A percentile compares a stretch with the other conserved stretches of the same genome.
These are phyloP conservation scores for Uria aalge DNA, from an alignment of 2,113 vertebrate species.

Conservation along the genomic window DNA sequence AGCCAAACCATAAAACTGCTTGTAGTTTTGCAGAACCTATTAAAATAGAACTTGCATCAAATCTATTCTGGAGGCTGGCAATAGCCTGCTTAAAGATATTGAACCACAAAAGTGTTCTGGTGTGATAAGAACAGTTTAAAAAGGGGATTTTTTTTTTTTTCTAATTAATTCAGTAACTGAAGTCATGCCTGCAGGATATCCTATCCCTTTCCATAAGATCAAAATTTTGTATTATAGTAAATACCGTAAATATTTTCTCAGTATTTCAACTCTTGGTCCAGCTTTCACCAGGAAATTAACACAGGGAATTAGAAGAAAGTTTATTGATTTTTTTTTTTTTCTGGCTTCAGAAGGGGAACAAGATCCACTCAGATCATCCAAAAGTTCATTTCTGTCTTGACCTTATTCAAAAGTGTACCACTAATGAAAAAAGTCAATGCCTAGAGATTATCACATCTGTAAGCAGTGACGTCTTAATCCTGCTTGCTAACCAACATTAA, in stretches of 20 bases:
- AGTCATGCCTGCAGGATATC: neutral
- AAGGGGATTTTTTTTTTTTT: neutral
- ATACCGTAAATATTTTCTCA: neutral
- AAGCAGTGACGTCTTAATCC: neutral
- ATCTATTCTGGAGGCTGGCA: neutral
- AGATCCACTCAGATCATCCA: neutral
- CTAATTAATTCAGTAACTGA: neutral
- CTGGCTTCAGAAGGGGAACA: neutral
- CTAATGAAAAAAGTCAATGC: neutral
- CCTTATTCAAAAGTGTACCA: neutral
- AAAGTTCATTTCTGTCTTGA: neutral
- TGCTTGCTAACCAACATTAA: neutral
- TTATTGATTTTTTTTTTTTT: neutral
- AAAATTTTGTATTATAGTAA: neutral
- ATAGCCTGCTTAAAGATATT: neutral
- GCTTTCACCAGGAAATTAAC: neutral
- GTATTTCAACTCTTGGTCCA: neutral
- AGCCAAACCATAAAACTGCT: fast-evolving
- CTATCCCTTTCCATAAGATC: neutral
- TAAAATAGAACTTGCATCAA: neutral
- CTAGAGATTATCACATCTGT: neutral
- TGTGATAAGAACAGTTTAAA: neutral
- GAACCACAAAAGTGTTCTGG: neutral
- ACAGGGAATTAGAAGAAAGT: neutral
- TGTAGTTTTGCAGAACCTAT: neutral